Conservation (phyloP, 2,797 vertebrate genomes). For the Manis javanica region DNA sequence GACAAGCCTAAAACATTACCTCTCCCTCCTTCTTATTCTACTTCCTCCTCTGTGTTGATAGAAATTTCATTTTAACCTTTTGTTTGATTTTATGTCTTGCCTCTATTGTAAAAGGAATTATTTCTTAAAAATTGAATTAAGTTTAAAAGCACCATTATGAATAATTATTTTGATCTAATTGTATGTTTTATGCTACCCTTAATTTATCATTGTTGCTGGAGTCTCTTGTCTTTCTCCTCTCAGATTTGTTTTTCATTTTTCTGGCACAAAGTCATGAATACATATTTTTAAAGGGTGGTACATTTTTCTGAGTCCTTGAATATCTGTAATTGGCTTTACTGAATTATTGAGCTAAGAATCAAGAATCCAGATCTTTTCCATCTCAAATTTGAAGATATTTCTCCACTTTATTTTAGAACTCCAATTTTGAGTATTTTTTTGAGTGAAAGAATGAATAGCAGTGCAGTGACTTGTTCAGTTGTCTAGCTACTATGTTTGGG, state of each 20-base stretch:
- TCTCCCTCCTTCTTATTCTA: neutral
- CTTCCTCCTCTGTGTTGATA: neutral
- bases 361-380: neutral
- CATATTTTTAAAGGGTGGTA: constrained; percentile 3
- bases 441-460: neutral
- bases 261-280: neutral
- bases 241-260: constrained; percentile 53
- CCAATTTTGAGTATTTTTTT: neutral
- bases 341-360: constrained; percentile 36
- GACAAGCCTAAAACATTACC: neutral
- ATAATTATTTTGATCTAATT: neutral
- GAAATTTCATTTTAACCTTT: constrained; percentile 27
- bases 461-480: neutral
- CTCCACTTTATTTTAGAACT: neutral
- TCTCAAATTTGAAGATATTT: constrained; percentile 13
- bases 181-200: neutral
- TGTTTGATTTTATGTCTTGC: neutral
- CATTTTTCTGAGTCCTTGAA: constrained; percentile 12
- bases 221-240: neutral
- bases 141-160: neutral
- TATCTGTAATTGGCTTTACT: constrained; percentile 27
- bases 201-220: constrained; percentile 4
- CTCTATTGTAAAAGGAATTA: constrained; percentile 27
- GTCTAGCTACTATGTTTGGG: neutral
- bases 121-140: constrained; percentile 22